A percentile compares a stretch with the other conserved stretches of the same genome.
Evolutionary conservation across 2,113 vertebrate genomes (phyloP).

Genomic region (Nesogale talazaci): DNA sequence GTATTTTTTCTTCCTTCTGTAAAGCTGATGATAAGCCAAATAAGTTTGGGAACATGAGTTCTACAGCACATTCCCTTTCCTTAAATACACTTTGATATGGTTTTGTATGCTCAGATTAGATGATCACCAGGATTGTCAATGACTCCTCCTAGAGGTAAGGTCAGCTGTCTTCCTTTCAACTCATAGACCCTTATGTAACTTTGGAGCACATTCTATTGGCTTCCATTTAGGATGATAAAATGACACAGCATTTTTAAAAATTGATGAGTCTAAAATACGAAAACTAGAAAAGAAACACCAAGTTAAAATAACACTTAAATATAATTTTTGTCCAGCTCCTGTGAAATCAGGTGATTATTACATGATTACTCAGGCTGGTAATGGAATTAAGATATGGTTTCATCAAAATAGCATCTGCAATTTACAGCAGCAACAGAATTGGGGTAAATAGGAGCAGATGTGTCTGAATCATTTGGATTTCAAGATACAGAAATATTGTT

Average conservation of each 20-base stretch:
- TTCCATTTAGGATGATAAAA: slow-evolving; percentile 50
- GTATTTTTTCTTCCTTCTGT: too few species aligned
- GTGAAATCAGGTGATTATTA: slow-evolving; percentile 74
- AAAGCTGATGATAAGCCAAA: too few species aligned
- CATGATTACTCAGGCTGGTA: slow-evolving; percentile 75
- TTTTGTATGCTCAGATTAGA: background rate
- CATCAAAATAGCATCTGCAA: slow-evolving; percentile 81
- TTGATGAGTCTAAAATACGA: background rate
- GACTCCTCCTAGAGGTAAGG: background rate
- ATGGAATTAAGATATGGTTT: slow-evolving; percentile 81
- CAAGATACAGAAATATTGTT: slow-evolving; percentile 77
- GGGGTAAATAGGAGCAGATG: slow-evolving; percentile 80
- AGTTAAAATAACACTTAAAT: background rate
- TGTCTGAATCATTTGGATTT: slow-evolving; percentile 69
- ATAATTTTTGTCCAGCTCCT: slow-evolving; percentile 66
- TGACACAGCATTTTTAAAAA: slow-evolving; percentile 51
- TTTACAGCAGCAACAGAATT: slow-evolving; percentile 69
- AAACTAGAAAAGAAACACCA: slow-evolving; percentile 17
- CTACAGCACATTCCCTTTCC: background rate
- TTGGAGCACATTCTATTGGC: background rate
- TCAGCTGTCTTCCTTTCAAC: background rate
- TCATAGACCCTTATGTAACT: background rate
- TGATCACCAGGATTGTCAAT: background rate
- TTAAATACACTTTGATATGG: background rate
- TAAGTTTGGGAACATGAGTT: too few species aligned